Conservation (phyloP, 1,140 invertebrate genomes). For the Chrysomallon squamiferum region DNA sequence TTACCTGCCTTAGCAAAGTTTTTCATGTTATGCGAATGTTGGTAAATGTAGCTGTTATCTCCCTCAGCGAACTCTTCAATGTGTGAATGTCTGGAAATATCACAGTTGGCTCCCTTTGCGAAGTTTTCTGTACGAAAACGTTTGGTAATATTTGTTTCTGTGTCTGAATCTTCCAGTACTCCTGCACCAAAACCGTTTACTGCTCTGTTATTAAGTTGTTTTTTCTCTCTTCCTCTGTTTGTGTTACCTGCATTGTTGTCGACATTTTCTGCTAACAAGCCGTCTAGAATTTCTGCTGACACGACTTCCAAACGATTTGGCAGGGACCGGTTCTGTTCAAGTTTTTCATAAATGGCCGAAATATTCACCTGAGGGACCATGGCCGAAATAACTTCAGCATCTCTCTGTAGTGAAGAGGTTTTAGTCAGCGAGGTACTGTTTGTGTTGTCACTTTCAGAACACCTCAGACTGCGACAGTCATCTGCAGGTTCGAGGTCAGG, state of each 20-base stretch:
- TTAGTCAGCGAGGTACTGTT: conserved; percentile 9
- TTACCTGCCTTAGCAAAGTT: too few species aligned
- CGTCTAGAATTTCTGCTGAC: conserved; percentile 37
- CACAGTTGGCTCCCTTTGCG: too few species aligned
- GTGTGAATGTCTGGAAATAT: too few species aligned
- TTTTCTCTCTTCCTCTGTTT: too few species aligned
- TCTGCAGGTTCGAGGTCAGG: background rate
- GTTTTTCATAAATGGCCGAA: conserved; percentile 32
- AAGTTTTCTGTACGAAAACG: too few species aligned
- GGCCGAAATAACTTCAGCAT: conserved; percentile 39
- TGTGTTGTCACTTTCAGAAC: too few species aligned
- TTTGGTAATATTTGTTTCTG: too few species aligned
- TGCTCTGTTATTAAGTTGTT: too few species aligned
- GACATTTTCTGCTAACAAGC: background rate
- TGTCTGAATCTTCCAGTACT: too few species aligned
- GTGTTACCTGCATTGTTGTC: conserved; percentile 7
- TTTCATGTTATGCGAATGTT: too few species aligned
- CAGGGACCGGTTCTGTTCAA: conserved; percentile 30
- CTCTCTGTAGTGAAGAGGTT: conserved; percentile 37
- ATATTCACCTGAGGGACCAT: conserved; percentile 35
- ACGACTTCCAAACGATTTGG: conserved; percentile 47
- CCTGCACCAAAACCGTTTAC: too few species aligned
- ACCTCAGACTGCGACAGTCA: too few species aligned
- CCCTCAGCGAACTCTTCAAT: background rate
- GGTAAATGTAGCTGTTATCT: background rate